These are phyloP conservation scores for Echeneis naucrates DNA, from an alignment of 2,797 vertebrate genomes.

Conservation along the genomic window DNA sequence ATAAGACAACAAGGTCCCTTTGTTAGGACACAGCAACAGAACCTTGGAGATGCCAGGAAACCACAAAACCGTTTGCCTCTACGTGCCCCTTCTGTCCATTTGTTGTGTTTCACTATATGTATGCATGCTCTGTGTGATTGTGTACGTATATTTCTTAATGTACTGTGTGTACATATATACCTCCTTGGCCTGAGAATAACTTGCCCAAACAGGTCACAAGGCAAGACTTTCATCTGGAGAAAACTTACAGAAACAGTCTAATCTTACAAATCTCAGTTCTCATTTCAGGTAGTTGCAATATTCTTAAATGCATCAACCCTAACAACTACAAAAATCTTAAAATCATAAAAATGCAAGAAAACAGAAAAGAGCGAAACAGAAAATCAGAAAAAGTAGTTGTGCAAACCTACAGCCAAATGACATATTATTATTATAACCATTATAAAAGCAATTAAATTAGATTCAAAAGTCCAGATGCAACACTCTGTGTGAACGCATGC, in stretches of 20 bases:
- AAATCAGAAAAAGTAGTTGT: constrained; percentile 73
- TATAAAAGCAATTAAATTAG: constrained; percentile 80
- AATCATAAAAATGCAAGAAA: constrained; percentile 69
- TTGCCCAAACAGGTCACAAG: constrained; percentile 76
- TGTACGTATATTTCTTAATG: constrained; percentile 16
- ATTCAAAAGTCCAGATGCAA: constrained; percentile 76
- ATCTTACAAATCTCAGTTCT: constrained; percentile 58
- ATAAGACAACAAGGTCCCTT: constrained; percentile 33
- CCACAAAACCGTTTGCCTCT: constrained; percentile 29
- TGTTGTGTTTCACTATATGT: constrained; percentile 37
- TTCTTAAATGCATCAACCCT: constrained; percentile 61
- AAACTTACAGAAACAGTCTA: constrained; percentile 55
- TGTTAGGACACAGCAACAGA: constrained; percentile 24
- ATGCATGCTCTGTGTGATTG: constrained; percentile 34
- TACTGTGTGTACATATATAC: constrained; percentile 26
- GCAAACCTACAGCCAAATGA: constrained; percentile 81
- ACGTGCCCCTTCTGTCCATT: constrained; percentile 48
- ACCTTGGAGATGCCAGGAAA: constrained; percentile 38
- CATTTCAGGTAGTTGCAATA: constrained; percentile 65
- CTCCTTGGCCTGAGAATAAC: constrained; percentile 76
- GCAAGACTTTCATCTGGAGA: constrained; percentile 72
- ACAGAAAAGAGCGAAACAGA: constrained; percentile 46
- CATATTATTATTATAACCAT: constrained; percentile 64
- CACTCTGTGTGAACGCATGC: constrained; percentile 80
- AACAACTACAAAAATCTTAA: constrained; percentile 46